phyloP scores from a whole-genome alignment of 2,888 invertebrate genomes.

The Adela reaumurella region DNA sequence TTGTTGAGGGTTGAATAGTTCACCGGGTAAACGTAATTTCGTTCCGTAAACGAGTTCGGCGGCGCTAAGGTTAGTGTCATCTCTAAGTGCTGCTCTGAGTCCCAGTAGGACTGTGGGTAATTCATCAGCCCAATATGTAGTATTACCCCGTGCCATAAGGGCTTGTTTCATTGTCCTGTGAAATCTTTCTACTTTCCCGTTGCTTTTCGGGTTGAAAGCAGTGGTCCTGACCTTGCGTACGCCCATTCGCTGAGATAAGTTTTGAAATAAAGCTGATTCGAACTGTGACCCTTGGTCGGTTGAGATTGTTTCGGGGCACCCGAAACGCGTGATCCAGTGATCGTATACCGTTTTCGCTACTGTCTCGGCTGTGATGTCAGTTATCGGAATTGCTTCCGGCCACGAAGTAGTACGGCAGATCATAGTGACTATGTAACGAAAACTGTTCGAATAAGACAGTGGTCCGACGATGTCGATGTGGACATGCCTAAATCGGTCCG shows the following conservation, averaged over 20 bases:
- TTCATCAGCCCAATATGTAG: constrained; percentile 11
- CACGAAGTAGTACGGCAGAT: constrained; percentile 14
- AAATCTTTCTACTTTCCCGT: constrained; percentile 13
- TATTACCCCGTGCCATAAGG: constrained; percentile 8
- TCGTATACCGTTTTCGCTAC: constrained; percentile 15
- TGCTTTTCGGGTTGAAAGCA: constrained; percentile 12
- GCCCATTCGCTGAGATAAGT: constrained; percentile 9
- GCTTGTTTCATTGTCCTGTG: constrained; percentile 15
- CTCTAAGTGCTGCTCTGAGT: constrained; percentile 13
- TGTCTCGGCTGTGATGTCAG: constrained; percentile 16
- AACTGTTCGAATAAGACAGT: constrained; percentile 2
- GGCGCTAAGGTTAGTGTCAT: constrained; percentile 13
- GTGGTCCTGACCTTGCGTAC: constrained; percentile 11
- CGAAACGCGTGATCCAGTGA: constrained; percentile 14
- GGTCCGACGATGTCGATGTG: constrained; percentile 7
- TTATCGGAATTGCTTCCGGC: constrained; percentile 16
- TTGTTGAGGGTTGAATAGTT: constrained; percentile 9
- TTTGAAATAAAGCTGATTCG: constrained; percentile 9
- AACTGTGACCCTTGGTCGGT: constrained; percentile 14
- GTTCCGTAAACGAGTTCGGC: constrained; percentile 16
- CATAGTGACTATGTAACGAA: constrained; percentile 12
- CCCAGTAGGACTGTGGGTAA: constrained; percentile 20
- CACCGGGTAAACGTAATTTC: constrained; percentile 16
- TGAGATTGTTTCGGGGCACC: constrained; percentile 16
- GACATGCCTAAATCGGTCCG: constrained; percentile 4